Base-by-base conservation (phyloP, 1,140 invertebrate genomes). In the Drosophila athabasca region DNA sequence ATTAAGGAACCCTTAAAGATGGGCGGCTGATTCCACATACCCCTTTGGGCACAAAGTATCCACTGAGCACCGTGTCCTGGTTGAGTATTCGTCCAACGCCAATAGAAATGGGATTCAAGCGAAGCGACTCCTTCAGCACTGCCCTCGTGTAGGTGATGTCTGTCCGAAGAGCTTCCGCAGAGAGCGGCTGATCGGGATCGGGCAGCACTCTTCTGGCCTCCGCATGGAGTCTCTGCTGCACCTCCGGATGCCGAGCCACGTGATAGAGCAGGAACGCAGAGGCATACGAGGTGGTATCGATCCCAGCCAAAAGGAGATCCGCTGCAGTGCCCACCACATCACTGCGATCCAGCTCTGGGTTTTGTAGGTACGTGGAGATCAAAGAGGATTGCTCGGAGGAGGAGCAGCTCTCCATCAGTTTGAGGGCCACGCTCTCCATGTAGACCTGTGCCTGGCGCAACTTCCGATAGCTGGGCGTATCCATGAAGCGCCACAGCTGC, bases 261-360 rank as follows among this genome's bases (percentile, higher is more conserved):
- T 97, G 95, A 88, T 98, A 98, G 3, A 99, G 87, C 5, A 94
- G 92, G 91, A 97, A 98, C 29, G 95, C 94, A 5, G 95, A 94
- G 1, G 95, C 94, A 88, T 96, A 97, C 0, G 96, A 94, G 3
- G 96, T 97, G 54, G 97, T 98, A 91, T 98, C 97, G 41, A 98
- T 94, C 50, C 96, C 96, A 31, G 96, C 97, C 65, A 98, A 92
- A 5, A 98, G 87, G 89, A 97, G 94, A 92, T 98, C 97, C 29
- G 96, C 95, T 24, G 96, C 94, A 93, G 97, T 94, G 52, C 96
- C 96, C 22, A 96, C 93, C 6, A 98, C 92, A 92, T 98, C 97
- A 89, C 95, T 96, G 15, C 94, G 92, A 91, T 97, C 95, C 2
- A 97, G 80, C 71, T 94, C 94, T 2, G 94, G 92, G 67, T 94